phyloP scores from a whole-genome alignment of 2,888 invertebrate species.

The Sarcophaga subvicina region DNA sequence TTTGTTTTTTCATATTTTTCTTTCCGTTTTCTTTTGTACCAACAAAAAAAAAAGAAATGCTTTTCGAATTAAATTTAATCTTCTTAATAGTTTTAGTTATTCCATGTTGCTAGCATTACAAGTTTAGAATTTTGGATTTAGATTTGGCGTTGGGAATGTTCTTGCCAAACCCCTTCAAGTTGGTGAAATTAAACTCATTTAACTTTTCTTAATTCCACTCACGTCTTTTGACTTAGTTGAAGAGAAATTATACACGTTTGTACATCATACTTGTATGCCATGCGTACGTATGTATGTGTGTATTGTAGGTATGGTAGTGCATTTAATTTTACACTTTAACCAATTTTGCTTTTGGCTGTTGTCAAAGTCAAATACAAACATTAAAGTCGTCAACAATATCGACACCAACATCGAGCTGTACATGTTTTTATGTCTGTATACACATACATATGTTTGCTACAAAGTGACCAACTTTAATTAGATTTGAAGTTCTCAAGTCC shows the following conservation, averaged over 20 bases:
- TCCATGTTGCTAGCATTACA: neutral
- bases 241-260: conserved; percentile 6
- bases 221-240: conserved; percentile 52
- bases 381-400: neutral
- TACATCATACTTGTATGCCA: neutral
- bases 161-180: neutral
- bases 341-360: conserved; percentile 24
- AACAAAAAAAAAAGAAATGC: too few species aligned
- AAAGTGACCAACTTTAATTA: conserved; percentile 8
- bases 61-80: conserved; percentile 35
- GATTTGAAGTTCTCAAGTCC: neutral
- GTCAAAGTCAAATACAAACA: conserved; percentile 17
- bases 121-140: neutral
- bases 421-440: neutral
- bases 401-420: neutral
- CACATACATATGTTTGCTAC: neutral
- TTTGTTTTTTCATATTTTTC: conserved; percentile 2
- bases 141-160: neutral
- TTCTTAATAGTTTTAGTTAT: conserved; percentile 45
- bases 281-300: neutral
- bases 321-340: conserved; percentile 60
- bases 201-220: conserved; percentile 43
- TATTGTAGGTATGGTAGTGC: conserved; percentile 10
- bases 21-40: neutral
- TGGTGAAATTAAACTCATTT: conserved; percentile 16